Conservation (phyloP, 2,888 invertebrate genomes). For the Calephelis perditalis region DNA sequence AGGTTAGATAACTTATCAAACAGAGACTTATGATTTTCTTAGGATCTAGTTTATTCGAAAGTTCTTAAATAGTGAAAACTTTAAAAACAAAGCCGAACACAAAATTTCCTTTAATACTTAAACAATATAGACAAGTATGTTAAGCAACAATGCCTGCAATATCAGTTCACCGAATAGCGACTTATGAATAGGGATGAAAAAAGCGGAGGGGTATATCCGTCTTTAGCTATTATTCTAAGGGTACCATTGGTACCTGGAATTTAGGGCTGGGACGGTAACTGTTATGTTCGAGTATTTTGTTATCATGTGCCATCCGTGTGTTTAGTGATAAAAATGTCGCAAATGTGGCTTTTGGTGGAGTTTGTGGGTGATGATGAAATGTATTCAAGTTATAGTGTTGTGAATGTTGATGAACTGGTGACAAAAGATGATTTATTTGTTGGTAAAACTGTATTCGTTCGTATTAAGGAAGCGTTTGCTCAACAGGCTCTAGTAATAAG, state of each 20-base stretch:
- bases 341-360: conserved; percentile 4
- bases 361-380: conserved; percentile 8
- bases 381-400: conserved; percentile 1
- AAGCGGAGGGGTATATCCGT: neutral
- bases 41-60: too few relatives aligned
- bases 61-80: too few relatives aligned
- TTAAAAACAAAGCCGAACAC: too few relatives aligned
- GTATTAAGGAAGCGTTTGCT: conserved; percentile 3
- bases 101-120: neutral
- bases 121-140: neutral
- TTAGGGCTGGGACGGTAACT: neutral
- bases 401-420: conserved; percentile 7
- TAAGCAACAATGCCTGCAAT: neutral
- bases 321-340: neutral
- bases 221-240: neutral
- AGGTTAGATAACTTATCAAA: too few relatives aligned
- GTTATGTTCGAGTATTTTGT: conserved; percentile 6
- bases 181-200: conserved; percentile 6
- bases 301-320: conserved; percentile 2
- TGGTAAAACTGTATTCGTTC: conserved; percentile 2
- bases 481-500: conserved; percentile 1
- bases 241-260: conserved; percentile 5
- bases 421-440: conserved; percentile 6
- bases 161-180: conserved; percentile 1
- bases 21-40: too few relatives aligned